Percentiles rank a stretch among this genome's conserved stretches.
Conservation (phyloP, 2,113 vertebrate species). For the Pseudorasbora parva region DNA sequence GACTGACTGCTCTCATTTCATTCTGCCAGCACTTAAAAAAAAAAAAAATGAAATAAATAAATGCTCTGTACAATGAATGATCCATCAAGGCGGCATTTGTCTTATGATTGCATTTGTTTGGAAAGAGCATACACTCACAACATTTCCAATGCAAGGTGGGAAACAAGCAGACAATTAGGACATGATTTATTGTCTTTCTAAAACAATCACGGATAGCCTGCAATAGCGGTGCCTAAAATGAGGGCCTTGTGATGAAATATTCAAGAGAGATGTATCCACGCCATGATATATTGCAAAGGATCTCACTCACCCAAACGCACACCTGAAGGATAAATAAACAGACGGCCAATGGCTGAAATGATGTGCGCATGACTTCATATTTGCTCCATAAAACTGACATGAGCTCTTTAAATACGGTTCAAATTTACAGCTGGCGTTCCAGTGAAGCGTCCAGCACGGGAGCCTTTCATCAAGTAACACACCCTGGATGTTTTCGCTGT, state of each 20-base stretch:
- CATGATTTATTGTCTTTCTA: slow-evolving; percentile 14
- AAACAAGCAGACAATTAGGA: slow-evolving; percentile 25
- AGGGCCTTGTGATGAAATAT: slow-evolving; percentile 54
- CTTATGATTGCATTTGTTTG: slow-evolving; percentile 33
- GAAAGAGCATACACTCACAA: slow-evolving; percentile 11
- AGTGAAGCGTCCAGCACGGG: slow-evolving; percentile 44
- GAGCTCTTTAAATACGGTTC: slow-evolving; percentile 64
- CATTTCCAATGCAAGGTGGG: neutral
- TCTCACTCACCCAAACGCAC: slow-evolving; percentile 59
- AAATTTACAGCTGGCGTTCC: slow-evolving; percentile 57
- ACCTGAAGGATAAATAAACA: slow-evolving; percentile 69
- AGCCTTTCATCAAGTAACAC: slow-evolving; percentile 26
- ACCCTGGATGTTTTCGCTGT: neutral
- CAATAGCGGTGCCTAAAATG: neutral
- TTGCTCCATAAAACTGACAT: slow-evolving; percentile 71
- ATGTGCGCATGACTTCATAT: slow-evolving; percentile 67
- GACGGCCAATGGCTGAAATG: slow-evolving; percentile 66
- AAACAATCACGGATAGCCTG: neutral
- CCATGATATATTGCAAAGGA: slow-evolving; percentile 57
- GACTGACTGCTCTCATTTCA: slow-evolving; percentile 12
- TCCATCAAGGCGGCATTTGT: slow-evolving; percentile 34
- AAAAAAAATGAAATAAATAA: slow-evolving; percentile 28
- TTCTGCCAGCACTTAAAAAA: slow-evolving; percentile 21
- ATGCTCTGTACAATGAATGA: slow-evolving; percentile 15
- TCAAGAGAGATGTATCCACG: slow-evolving; percentile 35